Percentiles rank a stretch among this genome's conserved stretches.
Conservation (phyloP, 2,888 invertebrate genomes). For the Volucella zonaria region DNA sequence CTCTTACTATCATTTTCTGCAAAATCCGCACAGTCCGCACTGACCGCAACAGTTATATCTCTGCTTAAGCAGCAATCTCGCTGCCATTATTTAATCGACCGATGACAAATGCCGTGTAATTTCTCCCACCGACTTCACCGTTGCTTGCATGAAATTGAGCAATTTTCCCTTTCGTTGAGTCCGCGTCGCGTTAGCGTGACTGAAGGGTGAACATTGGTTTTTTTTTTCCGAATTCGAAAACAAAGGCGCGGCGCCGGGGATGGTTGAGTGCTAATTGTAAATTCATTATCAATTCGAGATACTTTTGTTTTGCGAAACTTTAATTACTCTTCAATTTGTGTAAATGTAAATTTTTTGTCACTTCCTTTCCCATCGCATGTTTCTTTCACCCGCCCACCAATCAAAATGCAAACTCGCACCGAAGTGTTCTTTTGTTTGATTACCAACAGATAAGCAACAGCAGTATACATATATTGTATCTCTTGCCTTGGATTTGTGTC, state of each 20-base stretch:
- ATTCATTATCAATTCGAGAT: slow-evolving; percentile 50
- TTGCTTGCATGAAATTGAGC: slow-evolving; percentile 4
- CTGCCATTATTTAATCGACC: slow-evolving; percentile 16
- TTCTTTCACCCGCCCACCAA: neutral
- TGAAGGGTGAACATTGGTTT: slow-evolving; percentile 3
- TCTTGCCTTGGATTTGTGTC: too few species aligned
- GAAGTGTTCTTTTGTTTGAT: slow-evolving; percentile 20
- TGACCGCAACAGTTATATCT: slow-evolving; percentile 4
- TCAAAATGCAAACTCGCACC: slow-evolving; percentile 2
- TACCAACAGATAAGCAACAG: slow-evolving; percentile 4
- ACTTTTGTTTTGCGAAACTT: slow-evolving; percentile 32
- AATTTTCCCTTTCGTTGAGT: slow-evolving; percentile 23
- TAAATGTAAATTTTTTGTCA: slow-evolving; percentile 12
- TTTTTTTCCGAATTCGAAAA: too few species aligned
- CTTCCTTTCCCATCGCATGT: neutral
- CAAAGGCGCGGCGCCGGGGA: neutral
- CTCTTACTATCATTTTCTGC: neutral
- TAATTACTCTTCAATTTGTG: slow-evolving; percentile 15
- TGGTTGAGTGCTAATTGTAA: slow-evolving; percentile 39
- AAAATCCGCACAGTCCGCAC: neutral
- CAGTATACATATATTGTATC: slow-evolving; percentile 18
- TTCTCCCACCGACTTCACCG: neutral
- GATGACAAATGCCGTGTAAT: slow-evolving; percentile 28
- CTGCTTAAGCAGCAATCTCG: neutral
- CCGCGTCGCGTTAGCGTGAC: neutral